Conservation (phyloP, 2,113 vertebrate genomes). For the Channa argus region DNA sequence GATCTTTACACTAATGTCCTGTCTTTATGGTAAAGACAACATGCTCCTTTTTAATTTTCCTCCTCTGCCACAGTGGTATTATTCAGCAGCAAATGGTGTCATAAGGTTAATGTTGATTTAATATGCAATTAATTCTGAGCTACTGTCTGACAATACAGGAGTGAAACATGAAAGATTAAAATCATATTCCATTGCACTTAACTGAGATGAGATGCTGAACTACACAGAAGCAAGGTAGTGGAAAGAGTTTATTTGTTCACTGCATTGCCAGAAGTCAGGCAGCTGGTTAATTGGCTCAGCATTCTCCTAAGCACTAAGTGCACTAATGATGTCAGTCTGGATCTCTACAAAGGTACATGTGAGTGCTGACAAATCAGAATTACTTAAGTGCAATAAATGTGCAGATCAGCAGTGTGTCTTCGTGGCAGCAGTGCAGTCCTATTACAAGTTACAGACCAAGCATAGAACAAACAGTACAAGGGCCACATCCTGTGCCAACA, state of each 20-base stretch:
- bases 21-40: constrained; percentile 8
- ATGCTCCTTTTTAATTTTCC: constrained; percentile 27
- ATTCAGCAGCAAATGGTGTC: constrained; percentile 68
- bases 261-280: constrained; percentile 55
- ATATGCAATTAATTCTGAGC: constrained; percentile 77
- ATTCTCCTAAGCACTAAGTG: constrained; percentile 66
- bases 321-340: constrained; percentile 66
- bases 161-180: constrained; percentile 65
- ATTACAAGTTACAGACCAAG: constrained; percentile 3
- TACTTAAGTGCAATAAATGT: constrained; percentile 20
- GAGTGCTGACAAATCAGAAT: constrained; percentile 46
- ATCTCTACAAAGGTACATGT: constrained; percentile 42
- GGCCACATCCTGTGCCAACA: background rate
- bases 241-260: constrained; percentile 71
- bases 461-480: background rate
- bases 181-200: constrained; percentile 63
- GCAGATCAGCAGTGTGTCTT: background rate
- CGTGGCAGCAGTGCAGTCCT: background rate
- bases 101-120: constrained; percentile 79
- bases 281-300: constrained; percentile 75
- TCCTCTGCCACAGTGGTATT: constrained; percentile 32
- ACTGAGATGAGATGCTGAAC: constrained; percentile 30
- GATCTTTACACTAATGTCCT: background rate
- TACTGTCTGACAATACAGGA: constrained; percentile 55
- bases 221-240: constrained; percentile 33